Evolutionary conservation across 2,113 vertebrate genomes (phyloP), one percentile per base, ranked within the genome.

Genomic region (Mormoops blainvillei): DNA sequence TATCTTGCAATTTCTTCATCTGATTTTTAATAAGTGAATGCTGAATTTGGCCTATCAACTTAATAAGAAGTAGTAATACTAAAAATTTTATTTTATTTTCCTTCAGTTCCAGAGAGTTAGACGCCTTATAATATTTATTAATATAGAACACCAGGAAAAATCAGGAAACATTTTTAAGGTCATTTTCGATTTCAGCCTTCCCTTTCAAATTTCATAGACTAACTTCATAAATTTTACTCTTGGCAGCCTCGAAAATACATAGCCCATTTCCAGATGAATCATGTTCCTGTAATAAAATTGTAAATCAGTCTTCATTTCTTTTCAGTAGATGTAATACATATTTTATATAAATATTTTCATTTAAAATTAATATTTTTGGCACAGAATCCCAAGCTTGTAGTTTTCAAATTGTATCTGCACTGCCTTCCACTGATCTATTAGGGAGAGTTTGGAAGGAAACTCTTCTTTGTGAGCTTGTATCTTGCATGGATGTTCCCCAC

Each of bases 341-440:
- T 43, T 67, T 73, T 54, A 78, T 80, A 91, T 77, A 95, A 91
- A 89, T 89, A 93, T 77, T 78, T 58, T 85, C 45, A 83, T 78
- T 88, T 94, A 86, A 90, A 96, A 88, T 91, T 63, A 41, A 86
- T 38, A 36, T 54, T 54, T 92, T 95, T 93, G 97, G 97, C 85
- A 94, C 87, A 80, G 61, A 56, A 22, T 85, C 81, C 61, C 94
- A 87, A 93, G 38, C 38, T 16, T 85, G 6, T 56, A 41, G 65
- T 71, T 71, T 90, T 92, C 63, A 33, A 36, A 41, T 67, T 63
- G 7, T 52, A 33, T 82, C 61, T 89, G 3, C 26, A 24, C 11
- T 36, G 15, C 56, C 88, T 76, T 84, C 65, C 31, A n/a, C 24
- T 11, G 1, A 61, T 43, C 36, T 38, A 2, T 43, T 5, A 77